These are phyloP conservation scores for Frankliniella fusca DNA, from an alignment of 2,888 invertebrate species.

Conservation along the genomic window DNA sequence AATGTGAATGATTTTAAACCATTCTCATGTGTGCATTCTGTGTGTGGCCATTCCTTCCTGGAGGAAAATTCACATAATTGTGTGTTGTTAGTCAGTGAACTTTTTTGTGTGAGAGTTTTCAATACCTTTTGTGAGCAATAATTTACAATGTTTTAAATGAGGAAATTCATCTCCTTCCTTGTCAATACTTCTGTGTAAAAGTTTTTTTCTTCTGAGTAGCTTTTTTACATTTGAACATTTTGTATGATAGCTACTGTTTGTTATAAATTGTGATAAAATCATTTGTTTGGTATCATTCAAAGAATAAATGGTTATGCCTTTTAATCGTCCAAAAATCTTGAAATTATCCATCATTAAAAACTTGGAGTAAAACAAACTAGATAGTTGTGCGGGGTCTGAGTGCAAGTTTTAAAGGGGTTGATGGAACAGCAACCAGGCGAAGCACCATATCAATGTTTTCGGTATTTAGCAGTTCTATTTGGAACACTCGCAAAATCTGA, in stretches of 20 bases:
- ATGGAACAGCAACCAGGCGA: conserved; percentile 59
- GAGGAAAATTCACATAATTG: too few relatives aligned
- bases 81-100: too few relatives aligned
- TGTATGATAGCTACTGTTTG: not conserved
- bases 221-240: not conserved
- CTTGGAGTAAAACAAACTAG: too few relatives aligned
- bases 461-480: conserved; percentile 52
- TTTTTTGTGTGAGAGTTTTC: too few relatives aligned
- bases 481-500: conserved; percentile 53
- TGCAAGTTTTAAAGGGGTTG: conserved; percentile 50
- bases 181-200: not conserved
- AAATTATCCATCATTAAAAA: too few relatives aligned
- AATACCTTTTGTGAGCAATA: not conserved
- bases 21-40: too few relatives aligned
- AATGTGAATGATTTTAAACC: too few relatives aligned
- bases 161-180: not conserved
- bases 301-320: too few relatives aligned
- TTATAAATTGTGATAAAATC: not conserved
- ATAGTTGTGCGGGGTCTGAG: conserved; percentile 38
- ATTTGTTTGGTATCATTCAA: too few relatives aligned
- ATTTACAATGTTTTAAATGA: not conserved
- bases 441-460: conserved; percentile 54
- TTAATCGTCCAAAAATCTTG: too few relatives aligned
- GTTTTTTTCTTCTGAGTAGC: not conserved
- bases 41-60: too few relatives aligned